These are phyloP conservation scores for Tyrophagus putrescentiae DNA, from an alignment of 1,140 invertebrate genomes.

Conservation along the genomic window DNA sequence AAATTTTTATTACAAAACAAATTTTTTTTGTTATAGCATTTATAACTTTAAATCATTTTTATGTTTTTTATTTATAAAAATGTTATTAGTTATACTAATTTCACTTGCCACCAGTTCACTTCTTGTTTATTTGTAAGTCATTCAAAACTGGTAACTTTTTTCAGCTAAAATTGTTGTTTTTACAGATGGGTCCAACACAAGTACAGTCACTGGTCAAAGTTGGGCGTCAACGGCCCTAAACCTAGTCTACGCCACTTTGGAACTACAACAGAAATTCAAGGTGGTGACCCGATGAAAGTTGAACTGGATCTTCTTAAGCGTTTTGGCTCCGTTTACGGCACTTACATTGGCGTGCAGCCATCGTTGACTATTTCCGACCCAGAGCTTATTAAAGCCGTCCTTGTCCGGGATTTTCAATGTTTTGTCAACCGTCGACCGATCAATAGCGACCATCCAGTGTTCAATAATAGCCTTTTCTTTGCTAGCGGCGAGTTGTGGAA, in stretches of 20 bases:
- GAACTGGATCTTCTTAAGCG: not conserved
- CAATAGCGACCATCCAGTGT: not conserved
- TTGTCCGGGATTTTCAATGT: slow-evolving; percentile 15
- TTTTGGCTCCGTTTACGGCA: slow-evolving; percentile 1
- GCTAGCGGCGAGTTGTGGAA: slow-evolving; percentile 38
- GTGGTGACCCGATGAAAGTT: not conserved
- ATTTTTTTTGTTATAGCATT: too few species aligned
- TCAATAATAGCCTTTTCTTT: not conserved
- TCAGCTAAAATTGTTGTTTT: too few species aligned
- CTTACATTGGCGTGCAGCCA: not conserved
- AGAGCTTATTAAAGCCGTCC: slow-evolving; percentile 19
- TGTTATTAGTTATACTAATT: too few species aligned
- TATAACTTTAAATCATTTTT: too few species aligned
- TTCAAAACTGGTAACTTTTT: too few species aligned
- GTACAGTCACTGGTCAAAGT: slow-evolving; percentile 12
- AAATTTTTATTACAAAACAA: too few species aligned
- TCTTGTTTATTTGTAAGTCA: too few species aligned
- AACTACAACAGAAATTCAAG: not conserved
- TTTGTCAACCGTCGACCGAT: slow-evolving; percentile 11
- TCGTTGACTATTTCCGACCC: slow-evolving; percentile 16
- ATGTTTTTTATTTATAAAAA: too few species aligned
- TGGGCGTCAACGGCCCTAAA: slow-evolving; percentile 6
- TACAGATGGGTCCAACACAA: too few species aligned
- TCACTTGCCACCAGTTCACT: too few species aligned
- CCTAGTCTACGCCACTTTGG: not conserved